These are phyloP conservation scores for Macrosteles quadrilineatus DNA, from an alignment of 1,140 invertebrate genomes.

Conservation along the genomic window DNA sequence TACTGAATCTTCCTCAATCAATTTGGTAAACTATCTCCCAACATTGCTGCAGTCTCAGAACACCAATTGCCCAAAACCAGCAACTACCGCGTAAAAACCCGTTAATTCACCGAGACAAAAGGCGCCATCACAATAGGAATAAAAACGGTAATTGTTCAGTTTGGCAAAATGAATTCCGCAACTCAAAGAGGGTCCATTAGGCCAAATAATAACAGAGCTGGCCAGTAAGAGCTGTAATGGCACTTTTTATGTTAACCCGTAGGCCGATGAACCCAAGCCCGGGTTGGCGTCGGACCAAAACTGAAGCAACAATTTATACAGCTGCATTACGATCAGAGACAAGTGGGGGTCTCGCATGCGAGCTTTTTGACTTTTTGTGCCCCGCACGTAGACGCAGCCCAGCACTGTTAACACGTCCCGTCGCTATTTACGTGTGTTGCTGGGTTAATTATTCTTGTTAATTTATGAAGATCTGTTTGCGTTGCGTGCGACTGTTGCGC, in stretches of 20 bases:
- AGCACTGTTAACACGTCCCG: no score
- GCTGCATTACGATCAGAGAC: not conserved
- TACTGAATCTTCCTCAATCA: no score
- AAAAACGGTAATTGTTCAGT: slow-evolving; percentile 19
- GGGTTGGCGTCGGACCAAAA: slow-evolving; percentile 10
- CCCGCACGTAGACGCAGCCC: not conserved
- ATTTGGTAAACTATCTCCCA: no score
- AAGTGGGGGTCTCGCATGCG: slow-evolving; percentile 12
- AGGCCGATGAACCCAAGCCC: no score
- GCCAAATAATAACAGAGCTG: slow-evolving; percentile 12
- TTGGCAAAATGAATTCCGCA: slow-evolving; percentile 18
- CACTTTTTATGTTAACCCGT: slow-evolving; percentile 4
- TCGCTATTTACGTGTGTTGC: no score
- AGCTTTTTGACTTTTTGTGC: not conserved
- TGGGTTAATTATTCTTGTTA: no score
- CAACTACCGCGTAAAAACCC: no score
- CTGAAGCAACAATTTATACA: slow-evolving; percentile 8
- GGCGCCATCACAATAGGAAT: not conserved
- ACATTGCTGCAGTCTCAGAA: no score
- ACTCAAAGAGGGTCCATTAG: not conserved
- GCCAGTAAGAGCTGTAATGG: not conserved
- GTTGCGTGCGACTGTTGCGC: no score
- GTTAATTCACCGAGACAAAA: no score
- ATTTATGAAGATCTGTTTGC: no score
- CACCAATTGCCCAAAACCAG: no score